Percentiles rank a stretch among this genome's conserved stretches.
Evolutionary conservation across 2,797 vertebrate species (phyloP).

Genomic region (Sandelia bainsii): DNA sequence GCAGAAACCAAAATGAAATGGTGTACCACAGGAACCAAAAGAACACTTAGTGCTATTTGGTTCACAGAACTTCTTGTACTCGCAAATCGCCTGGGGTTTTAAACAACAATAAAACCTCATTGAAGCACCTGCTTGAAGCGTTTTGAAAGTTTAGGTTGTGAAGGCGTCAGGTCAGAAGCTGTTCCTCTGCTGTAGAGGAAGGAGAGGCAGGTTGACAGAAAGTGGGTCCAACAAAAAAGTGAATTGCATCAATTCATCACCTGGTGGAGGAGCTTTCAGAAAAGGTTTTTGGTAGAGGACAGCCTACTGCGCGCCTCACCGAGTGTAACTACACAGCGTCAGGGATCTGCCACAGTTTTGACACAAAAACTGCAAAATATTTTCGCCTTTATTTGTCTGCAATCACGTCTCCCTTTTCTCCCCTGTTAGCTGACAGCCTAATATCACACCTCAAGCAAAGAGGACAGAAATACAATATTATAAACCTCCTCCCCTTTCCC

Average conservation of each 20-base stretch:
- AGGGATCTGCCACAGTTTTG: constrained; percentile 67
- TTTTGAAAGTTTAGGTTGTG: background rate
- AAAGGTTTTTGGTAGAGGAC: background rate
- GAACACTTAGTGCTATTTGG: background rate
- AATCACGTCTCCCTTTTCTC: constrained; percentile 58
- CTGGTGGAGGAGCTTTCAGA: constrained; percentile 19
- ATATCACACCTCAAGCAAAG: constrained; percentile 75
- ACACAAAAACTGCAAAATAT: constrained; percentile 72
- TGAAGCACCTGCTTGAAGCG: background rate
- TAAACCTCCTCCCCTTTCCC: constrained; percentile 60
- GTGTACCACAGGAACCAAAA: background rate
- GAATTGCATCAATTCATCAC: constrained; percentile 3
- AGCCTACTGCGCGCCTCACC: constrained; percentile 8
- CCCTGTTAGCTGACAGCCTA: constrained; percentile 73
- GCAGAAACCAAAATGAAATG: background rate
- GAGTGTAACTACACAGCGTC: constrained; percentile 31
- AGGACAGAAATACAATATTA: constrained; percentile 81
- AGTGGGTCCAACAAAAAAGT: constrained; percentile 14
- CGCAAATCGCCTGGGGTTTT: no score
- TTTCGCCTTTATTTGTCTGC: constrained; percentile 68
- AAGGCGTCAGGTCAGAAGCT: background rate
- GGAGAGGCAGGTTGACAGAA: background rate
- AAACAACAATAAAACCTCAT: background rate
- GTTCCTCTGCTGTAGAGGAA: background rate
- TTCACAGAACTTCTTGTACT: background rate